phyloP scores from a whole-genome alignment of 2,113 vertebrate species.

The Bufo bufo region DNA sequence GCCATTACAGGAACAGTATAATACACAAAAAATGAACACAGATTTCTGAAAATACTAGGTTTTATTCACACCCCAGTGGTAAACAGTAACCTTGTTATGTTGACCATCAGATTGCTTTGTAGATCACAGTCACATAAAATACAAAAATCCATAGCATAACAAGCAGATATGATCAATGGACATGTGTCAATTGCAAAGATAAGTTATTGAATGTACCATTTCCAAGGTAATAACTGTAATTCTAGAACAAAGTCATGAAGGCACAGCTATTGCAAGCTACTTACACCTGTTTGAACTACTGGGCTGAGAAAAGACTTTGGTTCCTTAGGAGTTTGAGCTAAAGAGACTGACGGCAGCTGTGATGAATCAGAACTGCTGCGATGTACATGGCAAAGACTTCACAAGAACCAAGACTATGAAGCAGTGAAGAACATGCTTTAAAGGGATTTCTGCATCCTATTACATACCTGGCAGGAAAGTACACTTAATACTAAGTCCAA shows the following conservation, averaged over 20 bases:
- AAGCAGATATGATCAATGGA: slow-evolving; percentile 72
- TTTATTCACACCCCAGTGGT: slow-evolving; percentile 77
- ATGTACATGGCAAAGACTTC: slow-evolving; percentile 88
- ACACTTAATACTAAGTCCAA: slow-evolving; percentile 87
- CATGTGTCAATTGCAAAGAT: slow-evolving; percentile 70
- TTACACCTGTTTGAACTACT: slow-evolving; percentile 72
- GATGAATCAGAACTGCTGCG: slow-evolving; percentile 82
- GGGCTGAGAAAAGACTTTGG: slow-evolving; percentile 75
- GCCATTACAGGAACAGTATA: no score
- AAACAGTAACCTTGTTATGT: slow-evolving; percentile 72
- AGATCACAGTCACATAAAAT: slow-evolving; percentile 75
- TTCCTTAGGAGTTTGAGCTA: slow-evolving; percentile 72
- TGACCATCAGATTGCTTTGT: slow-evolving; percentile 66
- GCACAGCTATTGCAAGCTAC: slow-evolving; percentile 75
- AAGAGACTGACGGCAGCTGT: slow-evolving; percentile 72
- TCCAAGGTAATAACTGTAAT: slow-evolving; percentile 75
- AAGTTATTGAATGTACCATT: slow-evolving; percentile 66
- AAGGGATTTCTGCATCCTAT: slow-evolving; percentile 79
- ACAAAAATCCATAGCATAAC: slow-evolving; percentile 75
- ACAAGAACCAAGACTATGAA: slow-evolving; percentile 92
- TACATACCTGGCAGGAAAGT: slow-evolving; percentile 79
- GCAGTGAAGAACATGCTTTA: slow-evolving; percentile 88
- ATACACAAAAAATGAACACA: slow-evolving; percentile 37
- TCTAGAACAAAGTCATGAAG: slow-evolving; percentile 78
- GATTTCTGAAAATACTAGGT: slow-evolving; percentile 76